Conservation (phyloP, 2,797 vertebrate genomes). For the Hephaestus fuliginosus region DNA sequence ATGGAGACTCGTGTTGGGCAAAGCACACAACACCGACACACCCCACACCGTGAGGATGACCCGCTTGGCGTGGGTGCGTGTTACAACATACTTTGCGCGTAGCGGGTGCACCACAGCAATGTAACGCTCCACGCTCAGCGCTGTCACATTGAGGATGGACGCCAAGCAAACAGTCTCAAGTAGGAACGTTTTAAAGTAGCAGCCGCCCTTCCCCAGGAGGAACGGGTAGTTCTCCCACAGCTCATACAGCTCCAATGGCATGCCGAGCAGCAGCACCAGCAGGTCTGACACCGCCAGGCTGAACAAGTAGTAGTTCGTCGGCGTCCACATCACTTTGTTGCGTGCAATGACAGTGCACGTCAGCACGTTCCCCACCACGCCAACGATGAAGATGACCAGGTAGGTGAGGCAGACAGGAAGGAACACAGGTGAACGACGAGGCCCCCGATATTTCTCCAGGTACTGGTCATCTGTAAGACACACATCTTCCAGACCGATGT, state of each 20-base stretch:
- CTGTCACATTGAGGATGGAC: conserved; percentile 94
- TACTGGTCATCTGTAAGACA: conserved; percentile 89
- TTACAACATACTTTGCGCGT: conserved; percentile 91
- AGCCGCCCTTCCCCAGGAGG: conserved; percentile 88
- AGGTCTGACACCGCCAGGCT: conserved; percentile 95
- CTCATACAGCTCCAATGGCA: conserved; percentile 96
- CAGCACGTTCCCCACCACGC: conserved; percentile 89
- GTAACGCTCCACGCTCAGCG: conserved; percentile 94
- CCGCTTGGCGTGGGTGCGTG: conserved; percentile 89
- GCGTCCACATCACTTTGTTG: conserved; percentile 93
- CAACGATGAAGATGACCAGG: conserved; percentile 91
- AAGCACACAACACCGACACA: conserved; percentile 89
- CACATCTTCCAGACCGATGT: conserved; percentile 71
- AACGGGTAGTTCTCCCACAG: conserved; percentile 96
- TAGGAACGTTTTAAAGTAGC: conserved; percentile 93
- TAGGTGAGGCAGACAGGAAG: conserved; percentile 90
- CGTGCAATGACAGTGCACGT: conserved; percentile 92
- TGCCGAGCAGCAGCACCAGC: conserved; percentile 92
- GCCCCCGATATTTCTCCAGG: conserved; percentile 89
- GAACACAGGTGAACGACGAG: conserved; percentile 87
- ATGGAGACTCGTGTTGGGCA: conserved; percentile 95
- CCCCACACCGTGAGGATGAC: conserved; percentile 91
- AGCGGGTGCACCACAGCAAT: conserved; percentile 95
- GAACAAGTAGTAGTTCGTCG: conserved; percentile 96
- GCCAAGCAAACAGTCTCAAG: conserved; percentile 95